Evolutionary conservation across 2,113 vertebrate species (phyloP).

Genomic region (Synchiropus splendidus): DNA sequence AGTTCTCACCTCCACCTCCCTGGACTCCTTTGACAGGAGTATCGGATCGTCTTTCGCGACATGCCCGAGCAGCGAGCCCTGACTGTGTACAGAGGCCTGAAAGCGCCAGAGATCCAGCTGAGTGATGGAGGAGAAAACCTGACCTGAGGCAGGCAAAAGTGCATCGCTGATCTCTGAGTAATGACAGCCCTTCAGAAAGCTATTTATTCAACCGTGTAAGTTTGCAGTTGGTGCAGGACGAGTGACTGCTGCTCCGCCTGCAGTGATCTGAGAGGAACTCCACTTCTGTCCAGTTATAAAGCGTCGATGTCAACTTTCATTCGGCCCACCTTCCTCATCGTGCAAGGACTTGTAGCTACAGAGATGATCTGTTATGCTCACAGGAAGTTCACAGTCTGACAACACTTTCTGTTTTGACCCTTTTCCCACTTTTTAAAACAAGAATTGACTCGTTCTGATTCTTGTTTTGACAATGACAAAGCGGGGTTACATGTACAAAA

Average conservation of each 20-base stretch:
- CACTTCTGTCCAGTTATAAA: conserved; percentile 17
- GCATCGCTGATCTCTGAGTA: conserved; percentile 60
- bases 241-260: conserved; percentile 13
- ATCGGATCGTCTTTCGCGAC: conserved; percentile 19
- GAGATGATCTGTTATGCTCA: neutral
- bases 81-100: conserved; percentile 28
- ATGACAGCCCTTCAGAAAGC: conserved; percentile 48
- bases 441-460: too few species aligned
- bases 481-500: too few species aligned
- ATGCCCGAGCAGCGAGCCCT: conserved; percentile 45
- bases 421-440: too few species aligned
- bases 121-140: conserved; percentile 38
- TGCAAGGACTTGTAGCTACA: conserved; percentile 34
- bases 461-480: too few species aligned
- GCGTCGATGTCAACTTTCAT: conserved; percentile 21
- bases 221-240: conserved; percentile 27
- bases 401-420: too few species aligned
- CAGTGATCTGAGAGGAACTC: conserved; percentile 14
- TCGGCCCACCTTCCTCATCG: conserved; percentile 15
- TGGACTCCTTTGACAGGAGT: conserved; percentile 33
- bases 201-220: conserved; percentile 44
- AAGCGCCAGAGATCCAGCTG: conserved; percentile 27
- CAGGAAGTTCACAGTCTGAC: too few species aligned
- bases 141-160: conserved; percentile 43
- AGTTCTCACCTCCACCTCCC: conserved; percentile 28